Percentiles rank a stretch among this genome's conserved stretches.
Conservation (phyloP, 2,888 invertebrate genomes). For the Drosophila nigricruria region DNA sequence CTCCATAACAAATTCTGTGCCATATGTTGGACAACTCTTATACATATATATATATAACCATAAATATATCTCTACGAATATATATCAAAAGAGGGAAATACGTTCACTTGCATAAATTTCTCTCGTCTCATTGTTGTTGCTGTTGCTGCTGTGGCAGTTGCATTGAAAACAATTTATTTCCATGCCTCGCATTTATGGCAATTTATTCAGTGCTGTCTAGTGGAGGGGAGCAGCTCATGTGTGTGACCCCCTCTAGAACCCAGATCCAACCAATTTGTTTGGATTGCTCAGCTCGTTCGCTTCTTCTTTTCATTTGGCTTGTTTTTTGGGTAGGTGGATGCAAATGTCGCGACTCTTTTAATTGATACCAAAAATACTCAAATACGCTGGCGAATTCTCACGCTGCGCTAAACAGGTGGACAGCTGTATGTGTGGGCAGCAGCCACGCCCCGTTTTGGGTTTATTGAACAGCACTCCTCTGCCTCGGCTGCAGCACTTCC, state of each 20-base stretch:
- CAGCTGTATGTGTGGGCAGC: conserved; percentile 9
- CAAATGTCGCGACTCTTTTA: conserved; percentile 53
- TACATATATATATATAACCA: conserved; percentile 1
- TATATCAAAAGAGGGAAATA: conserved; percentile 51
- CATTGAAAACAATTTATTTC: conserved; percentile 80
- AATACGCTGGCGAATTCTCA: conserved; percentile 41
- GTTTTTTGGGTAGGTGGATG: conserved; percentile 30
- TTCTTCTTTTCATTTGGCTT: conserved; percentile 11
- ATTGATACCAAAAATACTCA: conserved; percentile 36
- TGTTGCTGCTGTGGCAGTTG: conserved; percentile 54
- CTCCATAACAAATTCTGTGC: conserved; percentile 43
- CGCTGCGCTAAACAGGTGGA: conserved; percentile 48
- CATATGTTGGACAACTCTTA: conserved; percentile 46
- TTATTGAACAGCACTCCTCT: conserved; percentile 58
- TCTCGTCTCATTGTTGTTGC: conserved; percentile 37
- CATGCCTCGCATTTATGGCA: conserved; percentile 70
- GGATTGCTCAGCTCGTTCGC: conserved; percentile 8
- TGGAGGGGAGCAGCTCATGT: conserved; percentile 31
- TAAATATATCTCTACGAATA: neutral
- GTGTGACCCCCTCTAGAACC: conserved; percentile 12
- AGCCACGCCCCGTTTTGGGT: conserved; percentile 34
- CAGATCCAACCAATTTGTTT: conserved; percentile 27
- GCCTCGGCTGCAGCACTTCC: conserved; percentile 63
- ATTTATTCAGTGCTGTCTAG: conserved; percentile 71
- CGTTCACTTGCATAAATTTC: conserved; percentile 73